Evolutionary conservation across 1,140 invertebrate species (phyloP).

Genomic region (Pollicipes pollicipes): DNA sequence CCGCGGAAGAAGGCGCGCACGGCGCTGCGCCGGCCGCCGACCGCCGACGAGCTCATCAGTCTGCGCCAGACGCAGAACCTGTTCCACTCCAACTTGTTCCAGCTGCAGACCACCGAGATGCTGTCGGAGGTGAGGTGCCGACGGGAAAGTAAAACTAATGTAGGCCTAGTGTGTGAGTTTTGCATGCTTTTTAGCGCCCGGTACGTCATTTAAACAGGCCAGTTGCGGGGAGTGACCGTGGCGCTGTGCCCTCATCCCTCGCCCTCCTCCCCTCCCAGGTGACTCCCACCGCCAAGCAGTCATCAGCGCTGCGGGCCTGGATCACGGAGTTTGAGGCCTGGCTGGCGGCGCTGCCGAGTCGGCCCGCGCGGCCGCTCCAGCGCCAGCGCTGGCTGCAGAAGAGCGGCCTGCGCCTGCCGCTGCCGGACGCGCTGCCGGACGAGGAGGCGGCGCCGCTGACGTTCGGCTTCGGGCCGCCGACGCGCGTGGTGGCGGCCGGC

Average conservation of each 20-base stretch:
- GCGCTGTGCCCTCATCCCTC: too few species aligned
- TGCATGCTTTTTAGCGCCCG: too few species aligned
- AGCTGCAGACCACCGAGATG: constrained; percentile 60
- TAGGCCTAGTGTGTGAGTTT: too few species aligned
- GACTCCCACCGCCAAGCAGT: neutral
- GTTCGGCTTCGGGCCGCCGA: constrained; percentile 12
- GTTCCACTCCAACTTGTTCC: constrained; percentile 71
- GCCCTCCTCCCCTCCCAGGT: neutral
- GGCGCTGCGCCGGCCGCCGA: constrained; percentile 40
- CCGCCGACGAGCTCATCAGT: constrained; percentile 59
- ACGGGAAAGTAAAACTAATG: too few species aligned
- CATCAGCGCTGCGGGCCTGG: neutral
- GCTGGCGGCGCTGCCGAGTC: neutral
- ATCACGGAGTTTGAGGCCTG: neutral
- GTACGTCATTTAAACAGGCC: too few species aligned
- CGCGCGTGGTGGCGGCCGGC: constrained; percentile 9
- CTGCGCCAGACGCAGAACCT: constrained; percentile 64
- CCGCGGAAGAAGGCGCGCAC: neutral
- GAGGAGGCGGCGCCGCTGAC: constrained; percentile 9
- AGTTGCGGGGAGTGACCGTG: too few species aligned
- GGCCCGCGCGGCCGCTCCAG: neutral
- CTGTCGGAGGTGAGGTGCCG: constrained; percentile 43
- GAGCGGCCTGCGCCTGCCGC: neutral
- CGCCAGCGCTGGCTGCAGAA: neutral
- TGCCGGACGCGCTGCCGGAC: neutral